phyloP scores from a whole-genome alignment of 2,113 vertebrate genomes.

The Mesembrinibis cayennensis region DNA sequence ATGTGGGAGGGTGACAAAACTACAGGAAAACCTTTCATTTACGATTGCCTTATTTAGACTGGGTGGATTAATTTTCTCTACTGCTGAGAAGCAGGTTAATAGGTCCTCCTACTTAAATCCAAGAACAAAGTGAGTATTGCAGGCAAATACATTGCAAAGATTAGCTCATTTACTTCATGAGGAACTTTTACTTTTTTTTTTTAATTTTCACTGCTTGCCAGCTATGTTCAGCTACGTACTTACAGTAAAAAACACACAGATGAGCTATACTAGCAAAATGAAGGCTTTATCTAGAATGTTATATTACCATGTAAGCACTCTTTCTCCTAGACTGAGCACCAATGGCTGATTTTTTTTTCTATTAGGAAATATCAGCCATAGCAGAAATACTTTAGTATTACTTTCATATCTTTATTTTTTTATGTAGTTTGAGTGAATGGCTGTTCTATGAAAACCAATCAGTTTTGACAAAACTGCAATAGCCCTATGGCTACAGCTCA shows the following conservation, averaged over 20 bases:
- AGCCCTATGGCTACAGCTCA: background rate
- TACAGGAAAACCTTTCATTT: conserved; percentile 39
- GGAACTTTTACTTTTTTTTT: background rate
- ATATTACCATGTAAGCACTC: background rate
- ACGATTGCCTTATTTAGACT: background rate
- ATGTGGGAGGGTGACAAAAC: background rate
- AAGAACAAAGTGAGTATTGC: background rate
- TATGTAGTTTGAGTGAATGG: background rate
- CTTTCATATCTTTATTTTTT: background rate
- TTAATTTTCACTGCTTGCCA: background rate
- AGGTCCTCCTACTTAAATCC: conserved; percentile 25
- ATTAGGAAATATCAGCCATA: background rate
- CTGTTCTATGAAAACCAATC: background rate
- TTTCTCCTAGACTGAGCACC: background rate
- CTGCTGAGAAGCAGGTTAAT: conserved; percentile 31
- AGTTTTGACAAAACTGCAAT: background rate
- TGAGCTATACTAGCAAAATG: background rate
- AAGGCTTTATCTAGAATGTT: background rate
- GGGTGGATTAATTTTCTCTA: conserved; percentile 21
- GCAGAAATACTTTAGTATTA: background rate
- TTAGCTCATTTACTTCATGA: background rate
- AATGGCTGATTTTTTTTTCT: background rate
- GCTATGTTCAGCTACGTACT: background rate
- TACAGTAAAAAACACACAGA: background rate
- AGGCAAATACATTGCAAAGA: conserved; percentile 3